Evolutionary conservation across 2,888 invertebrate genomes (phyloP).

Genomic region (Cryptocheilus praepositus): DNA sequence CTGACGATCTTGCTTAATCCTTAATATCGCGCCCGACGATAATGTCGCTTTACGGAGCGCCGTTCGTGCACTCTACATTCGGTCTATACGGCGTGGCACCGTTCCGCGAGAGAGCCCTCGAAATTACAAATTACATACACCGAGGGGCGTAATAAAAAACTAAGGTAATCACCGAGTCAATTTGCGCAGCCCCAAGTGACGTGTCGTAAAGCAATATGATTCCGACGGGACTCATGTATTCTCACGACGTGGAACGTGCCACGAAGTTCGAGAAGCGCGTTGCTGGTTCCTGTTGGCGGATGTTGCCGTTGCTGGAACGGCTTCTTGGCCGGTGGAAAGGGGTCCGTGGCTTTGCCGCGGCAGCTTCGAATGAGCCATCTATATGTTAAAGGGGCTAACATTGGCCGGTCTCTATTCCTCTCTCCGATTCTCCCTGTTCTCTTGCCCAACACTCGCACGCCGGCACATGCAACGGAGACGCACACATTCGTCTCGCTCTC

Average conservation of each 20-base stretch:
- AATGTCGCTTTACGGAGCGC: too few relatives aligned
- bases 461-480: too few relatives aligned
- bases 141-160: neutral
- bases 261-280: conserved; percentile 8
- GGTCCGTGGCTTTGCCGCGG: conserved; percentile 5
- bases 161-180: conserved; percentile 22
- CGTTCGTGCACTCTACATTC: too few relatives aligned
- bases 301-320: conserved; percentile 5
- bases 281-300: conserved; percentile 2
- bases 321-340: too few relatives aligned
- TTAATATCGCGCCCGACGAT: too few relatives aligned
- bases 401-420: conserved; percentile 14
- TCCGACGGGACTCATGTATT: conserved; percentile 42
- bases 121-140: too few relatives aligned
- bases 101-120: too few relatives aligned
- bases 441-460: too few relatives aligned
- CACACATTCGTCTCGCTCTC: too few relatives aligned
- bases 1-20: too few relatives aligned
- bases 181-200: conserved; percentile 41
- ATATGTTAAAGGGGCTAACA: conserved; percentile 35
- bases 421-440: neutral
- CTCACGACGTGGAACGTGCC: conserved; percentile 29
- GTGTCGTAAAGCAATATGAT: conserved; percentile 49
- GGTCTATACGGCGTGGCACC: too few relatives aligned
- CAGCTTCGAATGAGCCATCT: conserved; percentile 37